Evolutionary conservation across 2,113 vertebrate genomes (phyloP).

Genomic region (Haplochromis burtoni): DNA sequence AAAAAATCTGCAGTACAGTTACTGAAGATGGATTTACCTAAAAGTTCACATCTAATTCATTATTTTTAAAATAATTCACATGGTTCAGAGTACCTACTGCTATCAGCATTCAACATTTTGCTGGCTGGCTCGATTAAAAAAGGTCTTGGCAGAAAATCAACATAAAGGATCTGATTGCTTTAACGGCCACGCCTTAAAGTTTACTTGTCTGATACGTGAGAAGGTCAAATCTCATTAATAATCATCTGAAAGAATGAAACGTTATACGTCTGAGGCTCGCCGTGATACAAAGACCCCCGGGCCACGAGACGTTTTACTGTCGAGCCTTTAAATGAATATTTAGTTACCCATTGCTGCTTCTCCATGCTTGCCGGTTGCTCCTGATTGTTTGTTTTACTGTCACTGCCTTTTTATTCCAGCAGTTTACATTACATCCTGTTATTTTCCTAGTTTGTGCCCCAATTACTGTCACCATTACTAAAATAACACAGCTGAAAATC

Average conservation of each 20-base stretch:
- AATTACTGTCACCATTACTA: neutral
- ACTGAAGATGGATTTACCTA: neutral
- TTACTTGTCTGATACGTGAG: neutral
- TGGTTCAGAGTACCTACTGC: neutral
- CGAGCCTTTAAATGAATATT: neutral
- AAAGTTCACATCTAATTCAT: neutral
- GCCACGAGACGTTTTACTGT: neutral
- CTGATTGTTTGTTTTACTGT: neutral
- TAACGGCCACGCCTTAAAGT: neutral
- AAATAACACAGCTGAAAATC: neutral
- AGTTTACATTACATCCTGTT: neutral
- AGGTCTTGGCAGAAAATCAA: neutral
- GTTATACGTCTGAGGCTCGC: neutral
- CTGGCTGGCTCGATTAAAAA: neutral
- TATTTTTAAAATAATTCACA: neutral
- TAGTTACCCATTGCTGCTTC: neutral
- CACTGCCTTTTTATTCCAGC: neutral
- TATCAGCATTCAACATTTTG: neutral
- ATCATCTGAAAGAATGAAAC: neutral
- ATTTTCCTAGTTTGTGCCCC: neutral
- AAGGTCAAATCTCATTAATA: neutral
- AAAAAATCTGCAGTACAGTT: neutral
- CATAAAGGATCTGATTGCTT: neutral
- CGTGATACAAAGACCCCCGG: neutral
- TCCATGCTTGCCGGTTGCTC: neutral